Conservation (phyloP, 2,113 vertebrate species). For the Merops nubicus region DNA sequence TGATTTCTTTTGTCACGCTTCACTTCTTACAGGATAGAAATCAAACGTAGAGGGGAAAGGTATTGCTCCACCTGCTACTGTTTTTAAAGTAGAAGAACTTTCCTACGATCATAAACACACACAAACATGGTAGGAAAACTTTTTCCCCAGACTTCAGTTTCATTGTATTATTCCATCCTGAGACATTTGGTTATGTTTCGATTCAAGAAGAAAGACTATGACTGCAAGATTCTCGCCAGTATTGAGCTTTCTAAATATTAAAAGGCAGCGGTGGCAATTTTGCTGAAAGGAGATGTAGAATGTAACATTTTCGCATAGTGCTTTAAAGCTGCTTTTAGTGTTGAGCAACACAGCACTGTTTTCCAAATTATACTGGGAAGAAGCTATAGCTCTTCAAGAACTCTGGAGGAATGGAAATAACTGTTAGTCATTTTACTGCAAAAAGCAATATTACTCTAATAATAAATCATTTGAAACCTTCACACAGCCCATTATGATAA, state of each 20-base stretch:
- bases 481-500: neutral
- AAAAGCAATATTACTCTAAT: neutral
- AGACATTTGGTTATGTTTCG: neutral
- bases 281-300: neutral
- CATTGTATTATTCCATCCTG: neutral
- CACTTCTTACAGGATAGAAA: neutral
- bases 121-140: neutral
- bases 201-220: neutral
- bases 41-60: neutral
- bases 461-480: neutral
- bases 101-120: neutral
- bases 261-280: neutral
- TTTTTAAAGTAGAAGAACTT: neutral
- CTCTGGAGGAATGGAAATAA: constrained; percentile 23
- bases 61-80: neutral
- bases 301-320: neutral
- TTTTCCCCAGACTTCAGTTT: neutral
- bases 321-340: neutral
- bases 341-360: neutral
- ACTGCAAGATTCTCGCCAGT: neutral
- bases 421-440: neutral
- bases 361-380: constrained; percentile 20
- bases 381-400: constrained; percentile 8
- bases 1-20: neutral
- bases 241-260: neutral